Evolutionary conservation across 1,140 invertebrate species (phyloP), one percentile per base, ranked within the genome.

Genomic region (Rhagoletis pomonella): DNA sequence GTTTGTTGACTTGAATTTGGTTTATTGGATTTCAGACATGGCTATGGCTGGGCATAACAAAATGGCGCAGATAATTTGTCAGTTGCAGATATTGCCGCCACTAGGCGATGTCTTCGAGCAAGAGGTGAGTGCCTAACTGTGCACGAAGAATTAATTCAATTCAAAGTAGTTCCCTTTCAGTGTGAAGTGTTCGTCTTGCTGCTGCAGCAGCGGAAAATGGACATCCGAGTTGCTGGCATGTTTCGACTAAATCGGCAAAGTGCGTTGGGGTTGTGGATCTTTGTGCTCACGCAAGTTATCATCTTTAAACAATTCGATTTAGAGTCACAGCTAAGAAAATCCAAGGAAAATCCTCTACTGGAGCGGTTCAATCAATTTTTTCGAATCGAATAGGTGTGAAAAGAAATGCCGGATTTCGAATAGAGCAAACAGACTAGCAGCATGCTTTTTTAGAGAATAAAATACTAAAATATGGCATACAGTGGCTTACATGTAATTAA

Each of bases 21-120:
- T 81, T 19, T 81, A 81, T 14, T 81, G 47, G n/a, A 81, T 81
- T 81, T 81, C 73, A 47, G 47, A 81, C 55, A 81, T 50, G 73
- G 55, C 44, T 50, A 19, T 9, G 17, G 17, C 29, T 3, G 14
- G 47, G 7, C 73, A 81, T 9, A 5, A 29, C 1, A 17, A 81
- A 55, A 81, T 81, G 44, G 2, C 19, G 17, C 10, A 55, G 4
- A 81, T 81, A 55, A 6, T 81, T 17, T 44, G 73, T 19, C 17
- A 47, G 2, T 81, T 81, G 6, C 44, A 55, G n/a, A 6, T 81
- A 47, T 81, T 81, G 44, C 73, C 73, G 1, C 17, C 7, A 6
- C 17, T 81, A 10, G 73, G 73, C 7, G n/a, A 55, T 1, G 73
- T 55, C 1, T 55, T 81, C 7, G 73, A 81, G 6, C 73, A 55